Base-by-base conservation (phyloP, 1,140 invertebrate genomes). In the Ips nitidus region DNA sequence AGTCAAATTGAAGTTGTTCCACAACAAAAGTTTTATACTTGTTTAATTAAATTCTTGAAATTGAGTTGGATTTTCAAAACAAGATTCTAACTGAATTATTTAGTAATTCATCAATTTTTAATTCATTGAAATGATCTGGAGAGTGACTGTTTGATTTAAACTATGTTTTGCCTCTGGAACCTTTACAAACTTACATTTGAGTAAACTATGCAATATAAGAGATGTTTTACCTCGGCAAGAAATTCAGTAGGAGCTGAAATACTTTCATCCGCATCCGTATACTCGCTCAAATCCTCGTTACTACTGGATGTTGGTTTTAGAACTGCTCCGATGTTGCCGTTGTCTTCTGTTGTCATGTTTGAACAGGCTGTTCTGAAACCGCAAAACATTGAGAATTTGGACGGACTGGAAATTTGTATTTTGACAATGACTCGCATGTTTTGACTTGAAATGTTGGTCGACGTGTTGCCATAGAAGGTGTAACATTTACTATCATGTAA, bases 191-290 rank as follows among this genome's bases (percentile, higher is more conserved):
- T 22, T 22, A 45, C 8, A 5, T 45, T 45, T 45, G 43, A 45
- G 8, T 45, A 45, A 45, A 5, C 8, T 45, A 45, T 8, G 4
- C 8, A 45, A 5, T 45, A 5, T 5, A 45, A 45, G 1, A 45
- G 1, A 45, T 8, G 8, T 50, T 50, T 50, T 75, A 89, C 88
- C 85, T 90, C 89, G 37, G 89, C 88, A 2, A 90, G 79, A 77
- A 89, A 89, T 77, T 90, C 88, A 56, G 88, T 89, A 36, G 89
- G 88, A 36, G 88, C 88, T 42, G 82, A 83, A 72, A 87, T 84
- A 65, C 86, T 84, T 75, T 89, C 88, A 76, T 90, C 87, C 41
- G 88, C 88, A 76, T 90, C 88, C 36, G 88, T 89, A 75, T 89
- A 88, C 75, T 89, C 88, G 66, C 84, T 86, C 22, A 84, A 70